Evolutionary conservation across 2,888 invertebrate species (phyloP), one percentile per base, ranked within the genome.

Genomic region (Chrysina gloriosa): DNA sequence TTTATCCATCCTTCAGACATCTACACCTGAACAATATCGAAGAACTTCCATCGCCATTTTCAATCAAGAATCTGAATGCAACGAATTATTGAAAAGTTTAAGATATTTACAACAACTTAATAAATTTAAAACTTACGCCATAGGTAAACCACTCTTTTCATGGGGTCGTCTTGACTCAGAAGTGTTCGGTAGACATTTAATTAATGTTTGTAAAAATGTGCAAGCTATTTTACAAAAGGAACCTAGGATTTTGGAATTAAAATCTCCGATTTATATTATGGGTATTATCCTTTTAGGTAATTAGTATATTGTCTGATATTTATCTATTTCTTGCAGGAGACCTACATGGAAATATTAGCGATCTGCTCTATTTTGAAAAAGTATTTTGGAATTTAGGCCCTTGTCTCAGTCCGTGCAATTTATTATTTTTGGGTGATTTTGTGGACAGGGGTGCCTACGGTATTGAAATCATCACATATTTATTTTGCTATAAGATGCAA

Each of bases 401-500:
- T 0, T 84, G 87, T 4, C 82, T 92, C 47, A 86, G 88, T 6
- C 90, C 92, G 0, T 87, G 88, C 2, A 85, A 85, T 14, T 83
- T 92, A 67, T 83, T 93, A 4, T 92, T 92, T 80, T 86, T 93
- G 0, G 93, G 93, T 0, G 93, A 93, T 82, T 93, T 89, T 80
- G 92, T 93, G 19, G 93, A 93, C 81, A 84, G 92, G 70, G 93
- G 93, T 1, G 83, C 86, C 11, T 86, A 86, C 78, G 89, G 92
- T 69, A 77, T 90, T 0, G 92, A 93, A 84, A 89, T 92, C 1
- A 83, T 92, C 71, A 86, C 90, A 0, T 92, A 92, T 77, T 81
- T 93, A 61, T 85, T 93, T 72, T 87, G 90, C 1, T 89, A 90
- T 75, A 93, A 93, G 81, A 77, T 91, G 50, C 86, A 90, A 76